These are phyloP conservation scores for Grallaria varia DNA, from an alignment of 2,113 vertebrate species.

Conservation along the genomic window DNA sequence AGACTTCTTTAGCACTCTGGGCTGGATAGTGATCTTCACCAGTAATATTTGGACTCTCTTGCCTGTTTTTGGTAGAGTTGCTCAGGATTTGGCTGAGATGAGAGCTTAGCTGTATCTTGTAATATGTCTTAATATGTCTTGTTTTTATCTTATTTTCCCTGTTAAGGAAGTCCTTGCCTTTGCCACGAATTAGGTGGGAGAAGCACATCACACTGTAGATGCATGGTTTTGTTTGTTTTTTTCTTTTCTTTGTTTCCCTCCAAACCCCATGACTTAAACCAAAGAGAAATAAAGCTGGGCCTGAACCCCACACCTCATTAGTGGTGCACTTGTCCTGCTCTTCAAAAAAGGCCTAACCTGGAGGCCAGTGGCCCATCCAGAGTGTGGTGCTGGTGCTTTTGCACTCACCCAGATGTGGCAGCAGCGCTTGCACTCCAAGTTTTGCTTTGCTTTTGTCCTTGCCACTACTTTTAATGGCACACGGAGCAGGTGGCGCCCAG, in stretches of 20 bases:
- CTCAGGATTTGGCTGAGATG: not conserved
- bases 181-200: not conserved
- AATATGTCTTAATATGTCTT: fast-evolving
- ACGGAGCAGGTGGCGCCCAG: fast-evolving
- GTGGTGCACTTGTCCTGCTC: not conserved
- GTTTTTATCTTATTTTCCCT: not conserved
- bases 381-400: not conserved
- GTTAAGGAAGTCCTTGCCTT: not conserved
- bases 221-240: not conserved
- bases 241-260: not conserved
- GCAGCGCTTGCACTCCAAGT: fast-evolving
- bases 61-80: not conserved
- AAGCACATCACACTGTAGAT: not conserved
- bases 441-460: not conserved
- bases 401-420: not conserved
- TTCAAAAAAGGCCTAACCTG: not conserved
- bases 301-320: not conserved
- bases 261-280: fast-evolving
- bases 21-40: not conserved
- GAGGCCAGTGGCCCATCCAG: not conserved
- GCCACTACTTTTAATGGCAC: not conserved
- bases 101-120: not conserved
- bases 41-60: not conserved
- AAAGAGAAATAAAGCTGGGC: not conserved
- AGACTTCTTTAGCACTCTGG: not conserved